These are phyloP conservation scores for Myripristis murdjan DNA, from an alignment of 2,797 vertebrate species.

Conservation along the genomic window DNA sequence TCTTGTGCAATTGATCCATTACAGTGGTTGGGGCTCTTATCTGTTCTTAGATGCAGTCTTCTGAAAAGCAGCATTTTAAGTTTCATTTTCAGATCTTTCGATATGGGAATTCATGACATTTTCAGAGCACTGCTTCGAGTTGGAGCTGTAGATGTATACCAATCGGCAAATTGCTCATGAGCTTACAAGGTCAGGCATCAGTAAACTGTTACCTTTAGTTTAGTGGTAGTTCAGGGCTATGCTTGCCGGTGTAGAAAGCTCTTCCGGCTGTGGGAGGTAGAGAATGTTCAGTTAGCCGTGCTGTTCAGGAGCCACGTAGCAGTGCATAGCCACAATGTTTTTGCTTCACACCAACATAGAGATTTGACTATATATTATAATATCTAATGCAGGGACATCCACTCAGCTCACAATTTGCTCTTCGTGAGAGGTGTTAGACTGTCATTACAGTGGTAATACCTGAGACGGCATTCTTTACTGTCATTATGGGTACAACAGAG, in stretches of 20 bases:
- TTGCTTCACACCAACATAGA: constrained; percentile 12
- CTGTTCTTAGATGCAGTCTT: constrained; percentile 71
- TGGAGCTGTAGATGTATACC: neutral
- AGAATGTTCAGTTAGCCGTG: neutral
- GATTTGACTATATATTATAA: neutral
- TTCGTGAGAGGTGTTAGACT: neutral
- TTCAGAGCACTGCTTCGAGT: constrained; percentile 50
- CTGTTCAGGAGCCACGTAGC: neutral
- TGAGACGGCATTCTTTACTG: too few relatives aligned
- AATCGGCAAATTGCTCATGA: constrained; percentile 17
- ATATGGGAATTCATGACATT: constrained; percentile 52
- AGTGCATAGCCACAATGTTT: constrained; percentile 15
- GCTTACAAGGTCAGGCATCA: neutral
- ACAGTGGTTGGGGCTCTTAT: constrained; percentile 77
- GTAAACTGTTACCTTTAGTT: neutral
- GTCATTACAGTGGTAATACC: neutral
- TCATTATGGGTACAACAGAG: neutral
- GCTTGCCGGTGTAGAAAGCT: constrained; percentile 6
- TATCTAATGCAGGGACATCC: constrained; percentile 16
- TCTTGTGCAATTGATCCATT: constrained; percentile 81
- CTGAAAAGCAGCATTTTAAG: constrained; percentile 70
- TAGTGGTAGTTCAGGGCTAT: constrained; percentile 6
- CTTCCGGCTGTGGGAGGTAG: neutral
- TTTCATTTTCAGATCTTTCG: constrained; percentile 64
- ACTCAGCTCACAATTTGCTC: constrained; percentile 1